Evolutionary conservation across 64 coral and sea anemone species (phyloP), one percentile per base, ranked within the genome.

Genomic region (Astreopora myriophthalma): DNA sequence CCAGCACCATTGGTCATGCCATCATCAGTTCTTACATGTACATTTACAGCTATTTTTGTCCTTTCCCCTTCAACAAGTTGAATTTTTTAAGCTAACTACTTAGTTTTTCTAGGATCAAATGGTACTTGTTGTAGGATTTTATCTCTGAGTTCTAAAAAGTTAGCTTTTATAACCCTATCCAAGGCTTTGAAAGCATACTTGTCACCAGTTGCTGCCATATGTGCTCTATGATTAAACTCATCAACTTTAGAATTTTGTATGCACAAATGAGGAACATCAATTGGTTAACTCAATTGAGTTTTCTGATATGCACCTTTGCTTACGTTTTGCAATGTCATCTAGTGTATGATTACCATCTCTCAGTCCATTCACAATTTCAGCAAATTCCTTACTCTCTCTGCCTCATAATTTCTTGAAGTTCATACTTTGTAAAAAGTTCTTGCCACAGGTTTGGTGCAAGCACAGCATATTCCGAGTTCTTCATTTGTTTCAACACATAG

Each of bases 321-420:
- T 87, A 34, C 87, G 29, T 38, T 77, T 87, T 48, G 40, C 22
- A 34, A 87, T 76, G 51, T 93, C 91, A 30, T 75, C 65, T 30
- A 6, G 28, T n/a, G 84, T 87, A 37, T 93, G 91, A 19, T 78
- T 87, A 73, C 91, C 91, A 75, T 93, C 83, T 75, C 73, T 62
- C 48, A 93, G 55, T 28, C 91, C 46, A 42, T 79, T 93, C 8
- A 93, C 34, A 34, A 87, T 74, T 93, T 93, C 84, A 62, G 91
- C 91, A 87, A 93, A 93, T 37, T 20, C 52, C 49, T 86, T 87
- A 69, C 91, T 93, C 84, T 79, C 84, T 93, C 87, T 93, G 91
- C 36, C 91, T 74, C 90, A 92, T 92, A 37, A 92, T 92, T 93
- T 93, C 31, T 32, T 35, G 6, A 8, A 92, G 79, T 73, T 92